These are phyloP conservation scores for Potamarius usumacintae DNA, from an alignment of 2,113 vertebrate genomes.

Conservation along the genomic window DNA sequence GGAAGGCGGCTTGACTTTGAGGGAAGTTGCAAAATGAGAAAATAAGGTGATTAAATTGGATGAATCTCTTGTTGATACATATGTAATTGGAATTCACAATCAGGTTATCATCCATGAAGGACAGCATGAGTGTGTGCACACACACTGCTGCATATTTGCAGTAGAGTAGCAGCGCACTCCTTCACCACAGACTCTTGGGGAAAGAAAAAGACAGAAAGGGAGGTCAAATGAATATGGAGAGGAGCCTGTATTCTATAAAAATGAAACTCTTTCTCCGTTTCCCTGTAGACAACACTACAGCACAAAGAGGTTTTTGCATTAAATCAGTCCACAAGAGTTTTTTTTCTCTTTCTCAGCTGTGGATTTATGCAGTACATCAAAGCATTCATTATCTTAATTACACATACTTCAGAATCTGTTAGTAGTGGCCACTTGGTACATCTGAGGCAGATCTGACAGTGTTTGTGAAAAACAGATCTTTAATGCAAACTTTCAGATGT, in stretches of 20 bases:
- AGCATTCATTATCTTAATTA: slow-evolving; percentile 74
- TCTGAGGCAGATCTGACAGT: slow-evolving; percentile 51
- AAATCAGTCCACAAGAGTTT: slow-evolving; percentile 51
- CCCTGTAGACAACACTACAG: slow-evolving; percentile 16
- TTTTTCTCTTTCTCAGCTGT: slow-evolving; percentile 35
- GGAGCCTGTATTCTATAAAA: slow-evolving; percentile 33
- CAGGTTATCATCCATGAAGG: slow-evolving; percentile 52
- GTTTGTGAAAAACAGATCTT: slow-evolving; percentile 59
- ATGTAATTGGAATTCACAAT: slow-evolving; percentile 50
- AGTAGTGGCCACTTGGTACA: slow-evolving; percentile 61
- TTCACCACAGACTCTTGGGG: slow-evolving; percentile 25
- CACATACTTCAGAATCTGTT: slow-evolving; percentile 60
- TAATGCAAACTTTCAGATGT: slow-evolving; percentile 65
- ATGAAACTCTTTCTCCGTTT: slow-evolving; percentile 22
- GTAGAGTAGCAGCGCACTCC: slow-evolving; percentile 33
- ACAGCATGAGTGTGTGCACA: slow-evolving; percentile 12
- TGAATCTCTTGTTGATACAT: slow-evolving; percentile 53
- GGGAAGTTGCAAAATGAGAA: slow-evolving; percentile 42
- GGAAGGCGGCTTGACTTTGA: slow-evolving; percentile 38
- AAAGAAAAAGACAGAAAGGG: slow-evolving; percentile 38
- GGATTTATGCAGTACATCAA: slow-evolving; percentile 64
- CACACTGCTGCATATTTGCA: slow-evolving; percentile 44
- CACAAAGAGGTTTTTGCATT: slow-evolving; percentile 25
- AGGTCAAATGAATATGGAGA: slow-evolving; percentile 51
- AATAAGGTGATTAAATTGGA: slow-evolving; percentile 53